A percentile compares a stretch with the other conserved stretches of the same genome.
Conservation (phyloP, 2,113 vertebrate species). For the Pedionomus torquatus region DNA sequence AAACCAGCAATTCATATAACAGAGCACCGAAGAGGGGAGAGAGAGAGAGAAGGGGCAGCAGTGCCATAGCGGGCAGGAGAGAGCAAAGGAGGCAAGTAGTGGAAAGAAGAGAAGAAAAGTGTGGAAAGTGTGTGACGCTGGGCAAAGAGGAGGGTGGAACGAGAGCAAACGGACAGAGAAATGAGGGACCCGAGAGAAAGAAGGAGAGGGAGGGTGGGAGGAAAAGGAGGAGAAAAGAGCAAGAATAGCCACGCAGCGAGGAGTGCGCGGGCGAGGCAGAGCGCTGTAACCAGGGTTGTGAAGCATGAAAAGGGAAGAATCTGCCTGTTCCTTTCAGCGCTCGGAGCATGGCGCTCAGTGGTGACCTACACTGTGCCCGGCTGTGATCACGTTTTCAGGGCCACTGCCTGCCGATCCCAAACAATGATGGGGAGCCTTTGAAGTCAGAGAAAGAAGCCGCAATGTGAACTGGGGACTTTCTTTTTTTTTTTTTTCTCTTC, state of each 20-base stretch:
- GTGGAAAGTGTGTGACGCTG: not conserved
- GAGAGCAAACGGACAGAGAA: not conserved
- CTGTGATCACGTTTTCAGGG: conserved; percentile 95
- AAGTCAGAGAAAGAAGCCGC: conserved; percentile 90
- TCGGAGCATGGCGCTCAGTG: conserved; percentile 84
- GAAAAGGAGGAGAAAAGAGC: conserved; percentile 46
- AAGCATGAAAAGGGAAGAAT: conserved; percentile 85
- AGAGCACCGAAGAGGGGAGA: not conserved
- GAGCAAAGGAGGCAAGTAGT: not conserved
- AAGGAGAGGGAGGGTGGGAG: not conserved
- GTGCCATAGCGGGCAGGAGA: not conserved
- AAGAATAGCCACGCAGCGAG: conserved; percentile 50
- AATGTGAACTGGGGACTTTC: conserved; percentile 63
- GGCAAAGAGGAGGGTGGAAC: not conserved
- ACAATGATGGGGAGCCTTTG: conserved; percentile 96
- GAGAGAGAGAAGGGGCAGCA: not conserved
- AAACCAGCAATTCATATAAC: not conserved
- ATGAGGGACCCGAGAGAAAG: not conserved
- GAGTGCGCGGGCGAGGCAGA: conserved; percentile 42
- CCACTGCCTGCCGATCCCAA: conserved; percentile 87
- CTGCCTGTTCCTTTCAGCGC: conserved; percentile 78
- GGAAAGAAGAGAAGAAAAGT: not conserved
- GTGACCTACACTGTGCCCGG: conserved; percentile 95
- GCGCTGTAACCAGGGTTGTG: conserved; percentile 86
- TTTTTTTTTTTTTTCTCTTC: not conserved